A percentile compares a stretch with the other conserved stretches of the same genome.
These are phyloP conservation scores for Heliconius nattereri DNA, from an alignment of 1,140 invertebrate species.

Conservation along the genomic window DNA sequence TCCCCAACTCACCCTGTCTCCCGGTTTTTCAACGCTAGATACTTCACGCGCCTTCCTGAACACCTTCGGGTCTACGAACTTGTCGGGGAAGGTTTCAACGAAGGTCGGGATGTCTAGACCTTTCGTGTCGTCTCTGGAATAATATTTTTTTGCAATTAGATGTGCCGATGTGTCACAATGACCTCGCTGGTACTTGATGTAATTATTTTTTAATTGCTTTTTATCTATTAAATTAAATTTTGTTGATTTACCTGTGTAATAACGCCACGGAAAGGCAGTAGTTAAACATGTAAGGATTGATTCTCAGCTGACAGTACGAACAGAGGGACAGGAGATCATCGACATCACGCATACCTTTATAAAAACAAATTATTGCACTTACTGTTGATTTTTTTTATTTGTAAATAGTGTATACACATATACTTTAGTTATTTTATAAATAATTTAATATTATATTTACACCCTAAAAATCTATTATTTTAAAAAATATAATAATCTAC, in stretches of 20 bases:
- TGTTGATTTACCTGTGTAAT: slow-evolving; percentile 77
- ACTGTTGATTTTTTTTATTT: too few relatives aligned
- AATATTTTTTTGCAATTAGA: not conserved
- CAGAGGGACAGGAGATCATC: slow-evolving; percentile 87
- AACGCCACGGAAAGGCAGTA: slow-evolving; percentile 86
- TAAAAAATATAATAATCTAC: too few relatives aligned
- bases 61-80: slow-evolving; percentile 88
- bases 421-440: too few relatives aligned
- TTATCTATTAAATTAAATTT: not conserved
- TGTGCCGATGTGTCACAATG: too few relatives aligned
- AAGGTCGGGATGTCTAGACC: slow-evolving; percentile 86
- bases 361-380: slow-evolving; percentile 26
- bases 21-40: slow-evolving; percentile 83
- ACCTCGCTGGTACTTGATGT: too few relatives aligned
- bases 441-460: too few relatives aligned
- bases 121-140: slow-evolving; percentile 84
- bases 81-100: slow-evolving; percentile 88
- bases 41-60: slow-evolving; percentile 86
- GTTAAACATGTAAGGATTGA: slow-evolving; percentile 90
- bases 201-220: too few relatives aligned
- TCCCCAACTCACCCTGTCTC: slow-evolving; percentile 81
- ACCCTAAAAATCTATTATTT: too few relatives aligned
- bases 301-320: slow-evolving; percentile 86
- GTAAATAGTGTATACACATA: too few relatives aligned
- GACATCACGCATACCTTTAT: slow-evolving; percentile 84